Conservation (phyloP, 1,140 invertebrate genomes). For the Tachypleus tridentatus region DNA sequence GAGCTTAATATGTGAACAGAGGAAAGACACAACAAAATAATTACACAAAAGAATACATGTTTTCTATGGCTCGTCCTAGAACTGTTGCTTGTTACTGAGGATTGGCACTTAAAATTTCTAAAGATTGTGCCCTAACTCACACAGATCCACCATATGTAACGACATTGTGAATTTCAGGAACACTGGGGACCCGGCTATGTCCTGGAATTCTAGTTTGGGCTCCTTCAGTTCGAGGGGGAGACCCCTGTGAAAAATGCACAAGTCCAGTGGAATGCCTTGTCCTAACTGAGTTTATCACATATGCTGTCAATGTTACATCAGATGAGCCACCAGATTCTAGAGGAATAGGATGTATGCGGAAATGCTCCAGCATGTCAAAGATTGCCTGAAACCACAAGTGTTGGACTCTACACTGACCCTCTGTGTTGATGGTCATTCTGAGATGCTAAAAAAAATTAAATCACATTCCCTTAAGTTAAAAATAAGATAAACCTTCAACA, state of each 20-base stretch:
- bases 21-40: no score
- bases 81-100: no score
- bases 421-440: slow-evolving; percentile 81
- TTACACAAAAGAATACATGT: no score
- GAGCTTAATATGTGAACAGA: no score
- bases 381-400: slow-evolving; percentile 95
- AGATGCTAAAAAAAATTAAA: slow-evolving; percentile 53
- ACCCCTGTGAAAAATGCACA: background rate
- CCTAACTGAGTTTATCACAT: slow-evolving; percentile 50
- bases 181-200: slow-evolving; percentile 19
- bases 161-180: slow-evolving; percentile 21
- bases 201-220: background rate
- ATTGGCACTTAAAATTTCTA: slow-evolving; percentile 36
- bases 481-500: no score
- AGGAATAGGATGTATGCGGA: slow-evolving; percentile 88
- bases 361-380: slow-evolving; percentile 94
- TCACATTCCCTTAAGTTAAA: background rate
- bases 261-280: slow-evolving; percentile 14
- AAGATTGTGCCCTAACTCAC: slow-evolving; percentile 48
- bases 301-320: slow-evolving; percentile 92
- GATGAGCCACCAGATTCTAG: slow-evolving; percentile 90
- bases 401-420: slow-evolving; percentile 87
- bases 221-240: no score
- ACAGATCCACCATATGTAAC: slow-evolving; percentile 51
- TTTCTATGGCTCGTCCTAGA: no score